Evolutionary conservation across 2,113 vertebrate species (phyloP).

Genomic region (Forbesichthys papilliferus): DNA sequence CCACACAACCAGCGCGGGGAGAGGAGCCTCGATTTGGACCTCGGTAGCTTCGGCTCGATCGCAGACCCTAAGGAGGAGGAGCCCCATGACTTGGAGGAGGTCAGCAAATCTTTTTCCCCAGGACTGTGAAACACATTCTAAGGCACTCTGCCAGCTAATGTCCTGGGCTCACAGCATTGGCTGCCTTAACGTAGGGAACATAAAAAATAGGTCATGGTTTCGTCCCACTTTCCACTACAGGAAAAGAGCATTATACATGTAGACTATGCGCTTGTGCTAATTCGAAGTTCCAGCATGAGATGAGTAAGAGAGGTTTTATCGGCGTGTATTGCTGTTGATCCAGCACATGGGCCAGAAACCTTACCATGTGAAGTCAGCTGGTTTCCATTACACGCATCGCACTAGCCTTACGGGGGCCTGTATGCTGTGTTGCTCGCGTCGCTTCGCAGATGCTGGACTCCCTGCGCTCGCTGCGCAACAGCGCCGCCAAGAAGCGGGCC

Average conservation of each 20-base stretch:
- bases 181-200: neutral
- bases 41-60: conserved; percentile 62
- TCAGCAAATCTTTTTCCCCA: conserved; percentile 51
- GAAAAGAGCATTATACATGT: neutral
- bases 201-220: neutral
- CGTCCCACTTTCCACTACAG: no score
- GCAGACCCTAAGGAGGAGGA: conserved; percentile 76
- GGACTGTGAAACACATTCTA: neutral
- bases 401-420: neutral
- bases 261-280: neutral
- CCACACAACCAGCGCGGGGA: conserved; percentile 56
- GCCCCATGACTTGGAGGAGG: conserved; percentile 87
- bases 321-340: neutral
- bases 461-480: conserved; percentile 84
- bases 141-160: neutral
- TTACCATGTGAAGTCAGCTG: conserved; percentile 1
- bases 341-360: neutral
- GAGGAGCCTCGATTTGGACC: conserved; percentile 63
- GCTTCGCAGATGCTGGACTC: conserved; percentile 86
- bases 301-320: neutral
- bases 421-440: conserved; percentile 4
- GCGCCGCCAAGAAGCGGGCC: conserved; percentile 90
- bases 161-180: neutral
- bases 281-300: neutral
- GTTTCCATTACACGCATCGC: neutral